A percentile compares a stretch with the other conserved stretches of the same genome.
Conservation (phyloP, 2,888 invertebrate genomes). For the Oscheius sp. region DNA sequence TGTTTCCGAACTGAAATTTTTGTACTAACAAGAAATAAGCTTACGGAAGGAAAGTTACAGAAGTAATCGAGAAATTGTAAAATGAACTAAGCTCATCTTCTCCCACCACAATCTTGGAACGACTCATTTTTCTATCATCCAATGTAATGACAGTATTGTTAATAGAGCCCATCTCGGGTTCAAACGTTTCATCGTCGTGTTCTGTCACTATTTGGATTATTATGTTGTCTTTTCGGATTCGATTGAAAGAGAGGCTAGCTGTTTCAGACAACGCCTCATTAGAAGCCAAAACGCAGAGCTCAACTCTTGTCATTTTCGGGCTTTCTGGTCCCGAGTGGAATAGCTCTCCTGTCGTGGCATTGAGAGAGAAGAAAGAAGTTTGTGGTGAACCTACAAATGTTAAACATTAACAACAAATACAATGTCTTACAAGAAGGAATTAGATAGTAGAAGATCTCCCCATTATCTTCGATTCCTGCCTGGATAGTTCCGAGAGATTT, state of each 20-base stretch:
- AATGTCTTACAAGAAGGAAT: constrained; percentile 17
- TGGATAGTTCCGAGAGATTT: neutral
- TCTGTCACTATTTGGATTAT: constrained; percentile 2
- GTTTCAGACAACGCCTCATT: constrained; percentile 4
- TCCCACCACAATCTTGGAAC: neutral
- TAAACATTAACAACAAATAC: neutral
- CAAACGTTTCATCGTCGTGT: neutral
- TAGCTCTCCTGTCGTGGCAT: constrained; percentile 10
- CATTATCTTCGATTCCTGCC: constrained; percentile 3
- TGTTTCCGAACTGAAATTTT: constrained; percentile 11
- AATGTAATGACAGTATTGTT: constrained; percentile 15
- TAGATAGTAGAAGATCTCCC: constrained; percentile 18
- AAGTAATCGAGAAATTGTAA: constrained; percentile 16
- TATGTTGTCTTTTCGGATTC: neutral
- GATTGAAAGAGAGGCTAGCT: constrained; percentile 1
- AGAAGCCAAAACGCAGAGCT: constrained; percentile 12
- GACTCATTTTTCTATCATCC: neutral
- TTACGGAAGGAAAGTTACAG: constrained; percentile 22
- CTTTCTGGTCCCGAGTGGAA: constrained; percentile 1
- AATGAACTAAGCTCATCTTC: neutral
- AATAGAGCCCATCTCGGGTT: neutral
- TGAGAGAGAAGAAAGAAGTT: constrained; percentile 11
- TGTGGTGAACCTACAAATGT: constrained; percentile 5
- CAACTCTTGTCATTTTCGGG: neutral
- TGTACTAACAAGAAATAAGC: neutral